Evolutionary conservation across 2,888 invertebrate species (phyloP), one percentile per base, ranked within the genome.

Genomic region (Odontocolon sp.): DNA sequence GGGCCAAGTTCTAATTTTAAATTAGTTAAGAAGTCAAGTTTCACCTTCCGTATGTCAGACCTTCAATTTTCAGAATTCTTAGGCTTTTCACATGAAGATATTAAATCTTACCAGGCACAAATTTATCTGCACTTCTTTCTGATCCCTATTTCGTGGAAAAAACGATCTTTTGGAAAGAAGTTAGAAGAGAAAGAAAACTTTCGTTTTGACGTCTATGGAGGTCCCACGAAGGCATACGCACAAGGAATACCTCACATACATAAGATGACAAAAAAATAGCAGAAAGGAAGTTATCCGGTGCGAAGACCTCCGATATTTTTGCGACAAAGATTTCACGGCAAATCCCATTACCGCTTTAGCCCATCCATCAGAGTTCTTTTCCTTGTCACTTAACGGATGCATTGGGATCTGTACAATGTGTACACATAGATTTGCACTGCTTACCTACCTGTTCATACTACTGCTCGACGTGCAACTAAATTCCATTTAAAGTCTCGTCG

Each of bases 401-500:
- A 21, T 42, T 54, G 18, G 21, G 28, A 18, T 67, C 14, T 14
- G 9, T 23, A 45, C 61, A 21, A 18, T 18, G 66, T 64, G 61
- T 23, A 36, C n/a, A 21, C 18, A 23, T 11, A 18, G 6, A 28
- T 28, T 50, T 50, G 14, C 3, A 6, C 11, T 14, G 28, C 3
- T 28, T 14, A n/a, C n/a, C n/a, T n/a, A n/a, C n/a, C n/a, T n/a
- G n/a, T n/a, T n/a, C n/a, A n/a, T n/a, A n/a, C n/a, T n/a, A n/a
- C n/a, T 83, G 74, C 78, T 74, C 67, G 68, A 52, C 76, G 70
- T 74, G 82, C 80, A 77, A 83, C 84, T 81, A 83, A 84, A 86
- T 74, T 84, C 83, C 80, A 81, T 87, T 86, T 87, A 84, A 80
- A 84, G 70, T 81, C 82, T 86, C 83, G 82, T 85, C 78, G 83